These are phyloP conservation scores for Tanytarsus gracilentus DNA, from an alignment of 2,888 invertebrate species.

Conservation along the genomic window DNA sequence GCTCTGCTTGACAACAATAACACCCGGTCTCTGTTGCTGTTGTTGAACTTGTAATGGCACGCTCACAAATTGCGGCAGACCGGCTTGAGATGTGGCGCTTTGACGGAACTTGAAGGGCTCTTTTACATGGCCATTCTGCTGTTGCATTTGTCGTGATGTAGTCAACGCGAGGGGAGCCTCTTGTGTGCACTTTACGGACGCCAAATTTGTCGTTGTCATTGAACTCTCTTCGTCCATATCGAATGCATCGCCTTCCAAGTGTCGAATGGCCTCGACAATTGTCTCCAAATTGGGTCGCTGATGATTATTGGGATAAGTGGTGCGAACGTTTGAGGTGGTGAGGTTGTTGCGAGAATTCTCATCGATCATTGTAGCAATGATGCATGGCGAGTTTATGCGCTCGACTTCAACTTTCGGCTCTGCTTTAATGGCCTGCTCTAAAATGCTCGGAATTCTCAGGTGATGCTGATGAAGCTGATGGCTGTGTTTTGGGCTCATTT, in stretches of 20 bases:
- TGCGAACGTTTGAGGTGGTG: background rate
- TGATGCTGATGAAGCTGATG: background rate
- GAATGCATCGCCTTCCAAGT: constrained; percentile 92
- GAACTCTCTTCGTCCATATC: constrained; percentile 45
- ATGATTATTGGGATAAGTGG: constrained; percentile 36
- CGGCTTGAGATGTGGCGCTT: constrained; percentile 17
- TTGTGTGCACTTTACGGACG: too few species aligned
- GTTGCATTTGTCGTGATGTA: constrained; percentile 32
- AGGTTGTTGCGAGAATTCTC: background rate
- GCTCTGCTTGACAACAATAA: too few species aligned
- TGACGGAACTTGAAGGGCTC: constrained; percentile 26
- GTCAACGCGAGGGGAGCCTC: constrained; percentile 42
- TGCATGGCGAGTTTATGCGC: constrained; percentile 50
- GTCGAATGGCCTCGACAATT: constrained; percentile 96
- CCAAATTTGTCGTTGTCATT: constrained; percentile 33
- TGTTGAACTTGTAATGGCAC: constrained; percentile 30
- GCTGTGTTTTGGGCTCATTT: constrained; percentile 15
- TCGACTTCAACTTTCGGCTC: constrained; percentile 74
- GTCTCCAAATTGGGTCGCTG: constrained; percentile 94
- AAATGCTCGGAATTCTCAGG: constrained; percentile 43
- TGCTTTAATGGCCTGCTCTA: constrained; percentile 79
- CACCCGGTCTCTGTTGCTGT: constrained; percentile 31
- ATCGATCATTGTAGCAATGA: constrained; percentile 21
- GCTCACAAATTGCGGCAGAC: constrained; percentile 15
- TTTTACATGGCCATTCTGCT: background rate